Evolutionary conservation across 2,888 invertebrate genomes (phyloP).

Genomic region (Lagria hirta): DNA sequence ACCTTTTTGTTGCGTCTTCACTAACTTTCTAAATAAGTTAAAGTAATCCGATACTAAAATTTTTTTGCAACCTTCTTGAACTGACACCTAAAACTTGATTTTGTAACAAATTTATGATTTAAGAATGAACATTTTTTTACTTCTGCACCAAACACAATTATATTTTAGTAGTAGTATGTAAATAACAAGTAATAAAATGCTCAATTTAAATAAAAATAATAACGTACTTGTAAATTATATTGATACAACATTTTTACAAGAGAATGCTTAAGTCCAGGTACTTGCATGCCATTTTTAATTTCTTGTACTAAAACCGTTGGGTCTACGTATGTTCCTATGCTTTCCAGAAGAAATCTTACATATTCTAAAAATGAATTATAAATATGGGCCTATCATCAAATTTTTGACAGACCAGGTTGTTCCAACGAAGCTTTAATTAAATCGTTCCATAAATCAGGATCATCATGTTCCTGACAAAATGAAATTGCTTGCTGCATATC

Average conservation of each 20-base stretch:
- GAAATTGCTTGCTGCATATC: slow-evolving; percentile 93
- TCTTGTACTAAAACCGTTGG: slow-evolving; percentile 79
- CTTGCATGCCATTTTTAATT: slow-evolving; percentile 81
- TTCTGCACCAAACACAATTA: too few species aligned
- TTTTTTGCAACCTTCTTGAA: slow-evolving; percentile 87
- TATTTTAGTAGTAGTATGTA: too few species aligned
- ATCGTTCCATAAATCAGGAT: slow-evolving; percentile 90
- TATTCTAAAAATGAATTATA: slow-evolving; percentile 59
- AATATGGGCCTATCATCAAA: background rate
- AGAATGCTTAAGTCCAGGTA: slow-evolving; percentile 87
- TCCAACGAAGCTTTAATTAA: slow-evolving; percentile 84
- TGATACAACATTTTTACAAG: slow-evolving; percentile 94
- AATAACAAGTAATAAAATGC: too few species aligned
- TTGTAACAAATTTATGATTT: too few species aligned
- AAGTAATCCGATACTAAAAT: slow-evolving; percentile 91
- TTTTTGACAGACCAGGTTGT: slow-evolving; percentile 63
- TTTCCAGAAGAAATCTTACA: slow-evolving; percentile 69
- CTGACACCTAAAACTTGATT: slow-evolving; percentile 69
- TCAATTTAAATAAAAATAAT: too few species aligned
- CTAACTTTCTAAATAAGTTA: slow-evolving; percentile 78
- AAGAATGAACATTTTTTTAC: too few species aligned
- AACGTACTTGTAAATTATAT: slow-evolving; percentile 79
- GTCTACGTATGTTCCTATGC: slow-evolving; percentile 83
- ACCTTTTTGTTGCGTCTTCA: slow-evolving; percentile 76
- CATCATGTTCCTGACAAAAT: slow-evolving; percentile 96